phyloP scores from a whole-genome alignment of 2,797 vertebrate species.

The Epinephelus awoara region DNA sequence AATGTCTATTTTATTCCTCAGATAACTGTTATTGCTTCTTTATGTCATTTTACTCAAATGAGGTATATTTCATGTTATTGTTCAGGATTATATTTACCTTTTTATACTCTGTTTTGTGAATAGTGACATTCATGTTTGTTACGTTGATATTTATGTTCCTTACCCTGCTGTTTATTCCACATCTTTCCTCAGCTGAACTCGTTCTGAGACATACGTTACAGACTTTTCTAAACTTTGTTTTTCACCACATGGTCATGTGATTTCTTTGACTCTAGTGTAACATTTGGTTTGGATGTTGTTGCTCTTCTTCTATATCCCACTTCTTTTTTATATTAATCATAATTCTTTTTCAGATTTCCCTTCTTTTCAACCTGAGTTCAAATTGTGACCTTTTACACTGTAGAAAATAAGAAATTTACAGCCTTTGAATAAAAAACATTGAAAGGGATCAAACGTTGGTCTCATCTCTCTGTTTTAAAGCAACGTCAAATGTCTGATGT shows the following conservation, averaged over 20 bases:
- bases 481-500: neutral
- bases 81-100: constrained; percentile 36
- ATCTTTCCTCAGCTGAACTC: constrained; percentile 22
- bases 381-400: constrained; percentile 86
- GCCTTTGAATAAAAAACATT: constrained; percentile 75
- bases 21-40: constrained; percentile 47
- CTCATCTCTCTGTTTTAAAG: neutral
- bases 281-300: constrained; percentile 66
- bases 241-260: constrained; percentile 30
- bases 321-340: constrained; percentile 55
- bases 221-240: constrained; percentile 30
- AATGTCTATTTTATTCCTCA: constrained; percentile 58
- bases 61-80: constrained; percentile 48
- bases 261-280: constrained; percentile 53
- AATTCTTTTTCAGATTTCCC: constrained; percentile 42
- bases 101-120: constrained; percentile 53
- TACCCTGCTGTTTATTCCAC: constrained; percentile 2
- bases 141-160: constrained; percentile 30
- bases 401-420: constrained; percentile 75
- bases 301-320: constrained; percentile 48
- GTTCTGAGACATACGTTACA: constrained; percentile 19
- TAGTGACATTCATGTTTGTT: constrained; percentile 52
- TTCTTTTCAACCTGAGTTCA: constrained; percentile 62
- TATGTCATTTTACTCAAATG: constrained; percentile 42
- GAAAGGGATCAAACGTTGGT: constrained; percentile 47